Conservation (phyloP, 2,888 invertebrate species). For the Acronicta aceris region DNA sequence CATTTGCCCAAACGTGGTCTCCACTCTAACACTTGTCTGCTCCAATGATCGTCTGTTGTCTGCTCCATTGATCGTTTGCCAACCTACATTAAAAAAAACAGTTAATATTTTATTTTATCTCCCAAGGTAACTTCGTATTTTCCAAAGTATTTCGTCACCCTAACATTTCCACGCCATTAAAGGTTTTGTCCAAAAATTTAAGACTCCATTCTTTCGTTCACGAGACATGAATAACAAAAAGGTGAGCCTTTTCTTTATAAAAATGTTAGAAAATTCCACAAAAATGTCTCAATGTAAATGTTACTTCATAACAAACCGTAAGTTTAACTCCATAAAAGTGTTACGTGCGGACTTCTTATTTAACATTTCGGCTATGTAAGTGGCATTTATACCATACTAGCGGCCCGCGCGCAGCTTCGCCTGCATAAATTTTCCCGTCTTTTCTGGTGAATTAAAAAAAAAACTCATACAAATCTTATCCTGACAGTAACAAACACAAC, state of each 20-base stretch:
- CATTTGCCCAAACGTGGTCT: too few relatives aligned
- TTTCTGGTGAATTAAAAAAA: too few relatives aligned
- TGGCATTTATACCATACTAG: background rate
- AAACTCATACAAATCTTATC: too few relatives aligned
- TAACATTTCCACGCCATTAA: conserved; percentile 13
- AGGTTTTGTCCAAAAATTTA: conserved; percentile 9
- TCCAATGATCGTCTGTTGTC: too few relatives aligned
- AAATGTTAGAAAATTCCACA: background rate
- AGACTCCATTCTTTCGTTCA: background rate
- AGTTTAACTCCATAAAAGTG: background rate
- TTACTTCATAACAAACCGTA: background rate
- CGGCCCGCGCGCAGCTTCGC: too few relatives aligned
- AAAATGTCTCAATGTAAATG: conserved; percentile 6
- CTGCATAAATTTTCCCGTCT: too few relatives aligned
- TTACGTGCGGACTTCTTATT: background rate
- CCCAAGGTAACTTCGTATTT: too few relatives aligned
- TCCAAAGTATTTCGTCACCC: conserved; percentile 4
- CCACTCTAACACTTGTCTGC: too few relatives aligned
- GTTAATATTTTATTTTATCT: conserved; percentile 5
- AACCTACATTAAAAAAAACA: too few relatives aligned
- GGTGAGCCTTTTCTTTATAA: conserved; percentile 1
- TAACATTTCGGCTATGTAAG: background rate
- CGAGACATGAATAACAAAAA: conserved; percentile 33
- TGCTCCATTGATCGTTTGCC: too few relatives aligned
- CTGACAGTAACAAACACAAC: too few relatives aligned